These are phyloP conservation scores for Macrotus californicus DNA, from an alignment of 2,113 vertebrate genomes.

Conservation along the genomic window DNA sequence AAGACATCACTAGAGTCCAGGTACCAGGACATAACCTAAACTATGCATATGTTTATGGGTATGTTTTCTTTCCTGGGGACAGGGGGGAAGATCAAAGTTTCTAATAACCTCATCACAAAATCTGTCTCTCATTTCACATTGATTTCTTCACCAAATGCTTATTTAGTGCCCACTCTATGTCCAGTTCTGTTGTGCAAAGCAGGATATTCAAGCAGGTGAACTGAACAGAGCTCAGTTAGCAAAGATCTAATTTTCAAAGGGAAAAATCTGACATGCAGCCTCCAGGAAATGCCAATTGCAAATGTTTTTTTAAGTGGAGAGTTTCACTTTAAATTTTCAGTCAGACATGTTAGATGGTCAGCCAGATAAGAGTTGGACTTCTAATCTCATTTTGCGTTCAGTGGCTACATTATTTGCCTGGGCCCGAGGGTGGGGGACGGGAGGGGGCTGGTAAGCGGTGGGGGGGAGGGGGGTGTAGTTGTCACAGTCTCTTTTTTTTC, in stretches of 20 bases:
- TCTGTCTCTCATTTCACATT: background rate
- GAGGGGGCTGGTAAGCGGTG: no score
- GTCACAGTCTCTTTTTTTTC: background rate
- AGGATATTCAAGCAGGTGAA: background rate
- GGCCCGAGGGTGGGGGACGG: no score
- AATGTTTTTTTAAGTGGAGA: background rate
- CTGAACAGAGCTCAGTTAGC: background rate
- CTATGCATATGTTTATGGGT: background rate
- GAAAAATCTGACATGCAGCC: conserved; percentile 29
- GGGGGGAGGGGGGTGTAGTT: no score
- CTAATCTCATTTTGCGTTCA: conserved; percentile 44
- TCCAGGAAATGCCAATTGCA: conserved; percentile 38
- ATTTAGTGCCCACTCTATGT: background rate
- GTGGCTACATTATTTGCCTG: background rate
- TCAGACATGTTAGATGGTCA: conserved; percentile 47
- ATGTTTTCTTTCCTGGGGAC: background rate
- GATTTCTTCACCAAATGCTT: background rate
- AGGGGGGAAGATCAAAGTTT: background rate
- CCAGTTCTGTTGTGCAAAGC: background rate
- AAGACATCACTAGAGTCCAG: background rate
- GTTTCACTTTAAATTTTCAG: conserved; percentile 48
- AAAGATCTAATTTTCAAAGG: background rate
- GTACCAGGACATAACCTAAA: background rate
- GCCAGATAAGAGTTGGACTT: conserved; percentile 12
- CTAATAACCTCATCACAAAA: background rate